Conservation (phyloP, 2,113 vertebrate species). For the Anoura caudifer region DNA sequence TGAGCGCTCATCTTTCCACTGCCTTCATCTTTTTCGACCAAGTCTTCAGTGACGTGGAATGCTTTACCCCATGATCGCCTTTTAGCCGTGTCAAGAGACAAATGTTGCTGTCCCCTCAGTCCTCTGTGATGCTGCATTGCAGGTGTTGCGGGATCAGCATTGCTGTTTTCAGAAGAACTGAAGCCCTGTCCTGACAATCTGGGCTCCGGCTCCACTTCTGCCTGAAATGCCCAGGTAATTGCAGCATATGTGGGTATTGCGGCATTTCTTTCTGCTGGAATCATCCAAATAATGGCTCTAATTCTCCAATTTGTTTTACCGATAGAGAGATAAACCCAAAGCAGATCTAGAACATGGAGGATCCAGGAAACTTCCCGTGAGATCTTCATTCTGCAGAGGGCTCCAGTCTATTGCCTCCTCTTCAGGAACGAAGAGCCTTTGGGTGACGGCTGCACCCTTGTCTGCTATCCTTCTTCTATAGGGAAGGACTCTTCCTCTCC, state of each 20-base stretch:
- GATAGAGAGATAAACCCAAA: background rate
- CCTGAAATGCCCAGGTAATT: conserved; percentile 36
- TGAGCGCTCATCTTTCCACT: background rate
- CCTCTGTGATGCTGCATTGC: background rate
- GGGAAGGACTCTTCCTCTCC: background rate
- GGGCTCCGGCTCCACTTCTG: background rate
- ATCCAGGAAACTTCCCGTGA: background rate
- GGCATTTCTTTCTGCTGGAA: background rate
- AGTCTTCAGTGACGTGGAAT: background rate
- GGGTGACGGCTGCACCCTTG: background rate
- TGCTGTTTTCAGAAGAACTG: background rate
- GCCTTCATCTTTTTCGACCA: background rate
- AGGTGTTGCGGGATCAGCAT: background rate
- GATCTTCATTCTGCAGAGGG: background rate
- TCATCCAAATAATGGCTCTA: conserved; percentile 35
- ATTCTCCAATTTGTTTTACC: background rate
- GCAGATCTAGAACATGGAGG: background rate
- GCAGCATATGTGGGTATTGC: background rate
- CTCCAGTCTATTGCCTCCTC: background rate
- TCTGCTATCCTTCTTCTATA: conserved; percentile 16
- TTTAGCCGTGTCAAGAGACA: background rate
- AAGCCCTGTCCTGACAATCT: background rate
- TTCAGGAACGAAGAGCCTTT: background rate
- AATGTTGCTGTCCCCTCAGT: background rate
- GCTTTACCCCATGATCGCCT: background rate